Evolutionary conservation across 1,140 invertebrate genomes (phyloP).

Genomic region (Trachymyrmex septentrionalis): DNA sequence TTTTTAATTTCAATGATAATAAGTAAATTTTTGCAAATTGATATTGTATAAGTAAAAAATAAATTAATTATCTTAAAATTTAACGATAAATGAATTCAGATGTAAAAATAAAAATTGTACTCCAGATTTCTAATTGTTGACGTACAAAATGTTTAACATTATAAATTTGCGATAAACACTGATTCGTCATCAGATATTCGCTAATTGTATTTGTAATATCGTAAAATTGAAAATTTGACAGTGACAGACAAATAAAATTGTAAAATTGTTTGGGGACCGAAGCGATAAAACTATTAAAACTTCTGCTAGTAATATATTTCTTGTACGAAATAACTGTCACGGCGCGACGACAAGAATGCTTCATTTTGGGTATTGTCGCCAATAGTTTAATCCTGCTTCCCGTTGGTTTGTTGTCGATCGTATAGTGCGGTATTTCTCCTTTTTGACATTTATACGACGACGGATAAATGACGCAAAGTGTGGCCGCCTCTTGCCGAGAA

Average conservation of each 20-base stretch:
- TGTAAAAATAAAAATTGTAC: not conserved
- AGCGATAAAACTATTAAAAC: not conserved
- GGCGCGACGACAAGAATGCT: not conserved
- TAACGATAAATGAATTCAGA: not conserved
- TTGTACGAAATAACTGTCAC: not conserved
- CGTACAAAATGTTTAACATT: not conserved
- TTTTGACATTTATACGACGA: slow-evolving; percentile 40
- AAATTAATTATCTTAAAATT: slow-evolving; percentile 8
- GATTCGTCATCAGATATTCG: not conserved
- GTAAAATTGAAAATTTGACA: not conserved
- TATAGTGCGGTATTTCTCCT: slow-evolving; percentile 28
- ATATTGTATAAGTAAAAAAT: not conserved
- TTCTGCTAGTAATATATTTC: not conserved
- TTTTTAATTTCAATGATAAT: not conserved
- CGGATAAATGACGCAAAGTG: slow-evolving; percentile 31
- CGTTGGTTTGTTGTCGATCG: slow-evolving; percentile 6
- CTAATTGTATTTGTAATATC: not conserved
- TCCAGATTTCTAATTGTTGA: not conserved
- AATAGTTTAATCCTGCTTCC: not conserved
- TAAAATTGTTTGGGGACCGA: not conserved
- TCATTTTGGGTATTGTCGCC: not conserved
- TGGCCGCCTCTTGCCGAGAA: not conserved
- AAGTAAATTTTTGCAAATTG: not conserved
- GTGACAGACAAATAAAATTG: too few species aligned
- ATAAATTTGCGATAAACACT: not conserved